phyloP scores from a whole-genome alignment of 2,888 invertebrate species.

The Bellardia bayeri region DNA sequence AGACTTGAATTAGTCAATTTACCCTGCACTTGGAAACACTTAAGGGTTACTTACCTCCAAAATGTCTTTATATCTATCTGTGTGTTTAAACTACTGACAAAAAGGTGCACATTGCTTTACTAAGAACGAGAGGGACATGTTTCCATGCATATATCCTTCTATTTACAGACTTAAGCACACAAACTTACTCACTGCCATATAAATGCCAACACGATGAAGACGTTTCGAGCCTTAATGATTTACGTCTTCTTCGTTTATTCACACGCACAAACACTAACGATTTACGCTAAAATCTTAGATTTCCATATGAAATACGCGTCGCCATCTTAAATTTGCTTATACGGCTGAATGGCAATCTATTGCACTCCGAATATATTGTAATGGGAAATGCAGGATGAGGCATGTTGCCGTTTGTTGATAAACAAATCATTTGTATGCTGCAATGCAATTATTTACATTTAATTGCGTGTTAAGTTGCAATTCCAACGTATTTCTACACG shows the following conservation, averaged over 20 bases:
- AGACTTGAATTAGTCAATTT: too few species aligned
- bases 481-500: conserved; percentile 46
- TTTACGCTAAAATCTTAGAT: conserved; percentile 54
- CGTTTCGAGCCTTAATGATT: conserved; percentile 72
- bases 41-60: too few species aligned
- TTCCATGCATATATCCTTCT: conserved; percentile 31
- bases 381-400: background rate
- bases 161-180: conserved; percentile 39
- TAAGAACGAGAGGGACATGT: background rate
- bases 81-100: background rate
- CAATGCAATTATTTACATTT: conserved; percentile 83
- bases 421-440: conserved; percentile 83
- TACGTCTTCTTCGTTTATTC: conserved; percentile 55
- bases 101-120: background rate
- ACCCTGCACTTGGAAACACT: too few species aligned
- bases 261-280: conserved; percentile 46
- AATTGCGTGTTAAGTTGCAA: conserved; percentile 82
- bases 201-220: conserved; percentile 61
- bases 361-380: background rate
- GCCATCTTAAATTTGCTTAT: conserved; percentile 45
- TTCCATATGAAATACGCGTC: conserved; percentile 53
- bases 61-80: too few species aligned
- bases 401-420: conserved; percentile 75
- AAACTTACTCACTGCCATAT: conserved; percentile 19
- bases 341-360: conserved; percentile 32